Evolutionary conservation across 2,797 vertebrate species (phyloP), one percentile per base, ranked within the genome.

Genomic region (Florisuga fusca): DNA sequence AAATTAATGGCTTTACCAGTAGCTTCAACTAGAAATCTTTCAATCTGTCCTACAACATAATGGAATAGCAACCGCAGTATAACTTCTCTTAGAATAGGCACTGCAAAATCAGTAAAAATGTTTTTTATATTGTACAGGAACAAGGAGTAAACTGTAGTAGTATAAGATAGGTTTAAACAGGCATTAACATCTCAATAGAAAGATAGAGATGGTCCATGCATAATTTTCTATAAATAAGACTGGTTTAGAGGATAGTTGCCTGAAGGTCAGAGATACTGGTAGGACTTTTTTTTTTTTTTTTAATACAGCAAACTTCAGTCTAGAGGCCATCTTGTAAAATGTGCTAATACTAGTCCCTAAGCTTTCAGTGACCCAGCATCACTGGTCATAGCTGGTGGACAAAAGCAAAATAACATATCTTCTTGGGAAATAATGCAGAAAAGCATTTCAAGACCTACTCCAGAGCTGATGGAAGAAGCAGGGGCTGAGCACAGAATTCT

Each of bases 171-270:
- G 31, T 91, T 84, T 93, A 86, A 94, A 67, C 7, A 69, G 31
- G 51, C 63, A 76, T 93, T 94, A 95, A 45, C 80, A 79, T 90
- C 77, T 93, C 80, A 74, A 78, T 34, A 73, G 71, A 81, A 94
- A 84, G 66, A 89, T n/a, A 83, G 62, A 94, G 53, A 90, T 84
- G 66, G 95, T 87, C 69, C 25, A 29, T 63, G 61, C 15, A 78
- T 92, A 72, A 81, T 94, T 95, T 87, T 91, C 66, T 87, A 62
- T 77, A 92, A 94, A 93, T 91, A 91, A 91, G 57, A 85, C 53
- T 84, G 51, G 22, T 92, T 94, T 75, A 78, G 41, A 83, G 26
- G 46, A 58, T 80, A 66, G 71, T 62, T 91, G 12, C 33, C 50
- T 5, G 6, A 84, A 94, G 86, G 90, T 91, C 73, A 88, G 48